phyloP scores from a whole-genome alignment of 2,113 vertebrate species.

The Parus major region DNA sequence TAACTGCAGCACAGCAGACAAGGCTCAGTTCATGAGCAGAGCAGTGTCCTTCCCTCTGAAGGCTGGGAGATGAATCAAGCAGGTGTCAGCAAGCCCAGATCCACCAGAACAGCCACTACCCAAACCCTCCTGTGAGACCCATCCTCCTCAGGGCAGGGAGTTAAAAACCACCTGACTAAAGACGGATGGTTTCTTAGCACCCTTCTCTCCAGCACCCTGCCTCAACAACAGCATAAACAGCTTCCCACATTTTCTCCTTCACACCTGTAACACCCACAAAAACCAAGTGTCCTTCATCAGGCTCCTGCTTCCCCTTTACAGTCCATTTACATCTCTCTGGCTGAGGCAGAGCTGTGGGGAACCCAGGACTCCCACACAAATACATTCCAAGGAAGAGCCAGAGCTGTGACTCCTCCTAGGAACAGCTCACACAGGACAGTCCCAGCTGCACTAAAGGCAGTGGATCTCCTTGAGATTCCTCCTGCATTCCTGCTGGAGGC shows the following conservation, averaged over 20 bases:
- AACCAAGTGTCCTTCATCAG: not conserved
- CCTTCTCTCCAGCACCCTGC: not conserved
- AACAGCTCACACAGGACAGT: not conserved
- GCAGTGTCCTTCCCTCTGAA: not conserved
- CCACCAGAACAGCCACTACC: not conserved
- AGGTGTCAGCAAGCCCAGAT: accelerated
- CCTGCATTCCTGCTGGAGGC: not conserved
- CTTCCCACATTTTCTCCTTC: not conserved
- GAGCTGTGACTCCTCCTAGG: not conserved
- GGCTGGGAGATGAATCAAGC: not conserved
- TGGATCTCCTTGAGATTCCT: not conserved
- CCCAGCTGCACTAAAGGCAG: not conserved
- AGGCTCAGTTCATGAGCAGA: not conserved
- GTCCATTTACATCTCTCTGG: not conserved
- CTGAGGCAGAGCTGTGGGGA: not conserved
- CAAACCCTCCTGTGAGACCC: not conserved
- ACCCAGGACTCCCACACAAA: not conserved
- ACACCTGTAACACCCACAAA: not conserved
- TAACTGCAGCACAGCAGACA: not conserved
- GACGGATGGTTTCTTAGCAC: not conserved
- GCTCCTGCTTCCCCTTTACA: not conserved
- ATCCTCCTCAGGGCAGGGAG: not conserved
- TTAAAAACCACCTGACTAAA: not conserved
- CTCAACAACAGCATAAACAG: not conserved
- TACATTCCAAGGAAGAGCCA: not conserved